Percentiles rank a stretch among this genome's conserved stretches.
Evolutionary conservation across 2,797 vertebrate genomes (phyloP).

Genomic region (Tangara arthus): DNA sequence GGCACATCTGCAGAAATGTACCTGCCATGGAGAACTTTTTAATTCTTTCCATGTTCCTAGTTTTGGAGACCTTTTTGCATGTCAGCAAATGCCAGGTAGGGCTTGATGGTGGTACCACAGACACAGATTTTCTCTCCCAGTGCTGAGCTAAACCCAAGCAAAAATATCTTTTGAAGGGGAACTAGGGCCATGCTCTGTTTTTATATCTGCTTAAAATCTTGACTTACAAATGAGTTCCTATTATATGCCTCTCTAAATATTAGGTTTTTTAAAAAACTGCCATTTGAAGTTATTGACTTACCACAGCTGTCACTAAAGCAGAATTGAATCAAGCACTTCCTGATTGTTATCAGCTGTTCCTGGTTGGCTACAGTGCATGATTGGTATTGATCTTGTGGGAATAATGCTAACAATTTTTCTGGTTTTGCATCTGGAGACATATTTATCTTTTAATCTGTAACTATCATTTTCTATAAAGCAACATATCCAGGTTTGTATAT

Average conservation of each 20-base stretch:
- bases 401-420: conserved; percentile 62
- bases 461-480: conserved; percentile 41
- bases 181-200: not conserved
- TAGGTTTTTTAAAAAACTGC: not conserved
- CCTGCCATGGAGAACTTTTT: not conserved
- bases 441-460: conserved; percentile 57
- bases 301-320: conserved; percentile 39
- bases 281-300: conserved; percentile 56
- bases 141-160: not conserved
- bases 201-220: not conserved
- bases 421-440: conserved; percentile 22
- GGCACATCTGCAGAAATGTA: not conserved
- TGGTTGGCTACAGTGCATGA: conserved; percentile 55
- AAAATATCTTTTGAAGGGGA: not conserved
- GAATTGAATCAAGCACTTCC: conserved; percentile 53
- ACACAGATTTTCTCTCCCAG: not conserved
- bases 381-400: conserved; percentile 66
- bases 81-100: not conserved
- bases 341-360: conserved; percentile 57
- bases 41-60: not conserved
- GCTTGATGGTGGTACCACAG: not conserved
- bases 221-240: not conserved
- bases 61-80: not conserved
- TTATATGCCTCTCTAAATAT: conserved; percentile 27
- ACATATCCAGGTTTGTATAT: conserved; percentile 13